Conservation (phyloP, 2,797 vertebrate genomes). For the Hafferia zeledoni region DNA sequence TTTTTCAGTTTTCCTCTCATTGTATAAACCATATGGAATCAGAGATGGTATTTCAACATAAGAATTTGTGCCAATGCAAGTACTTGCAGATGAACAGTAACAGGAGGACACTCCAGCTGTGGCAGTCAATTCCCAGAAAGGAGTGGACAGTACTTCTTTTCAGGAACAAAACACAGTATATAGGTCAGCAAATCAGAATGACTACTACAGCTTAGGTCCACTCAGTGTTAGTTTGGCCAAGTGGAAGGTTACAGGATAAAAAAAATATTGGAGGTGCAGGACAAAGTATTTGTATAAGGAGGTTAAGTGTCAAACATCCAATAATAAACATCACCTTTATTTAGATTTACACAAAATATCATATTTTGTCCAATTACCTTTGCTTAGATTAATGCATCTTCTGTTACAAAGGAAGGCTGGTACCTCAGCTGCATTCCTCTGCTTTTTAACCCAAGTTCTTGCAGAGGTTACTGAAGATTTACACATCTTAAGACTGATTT, state of each 20-base stretch:
- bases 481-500: background rate
- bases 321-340: background rate
- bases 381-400: background rate
- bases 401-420: background rate
- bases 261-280: background rate
- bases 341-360: background rate
- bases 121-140: background rate
- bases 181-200: background rate
- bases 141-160: background rate
- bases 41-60: background rate
- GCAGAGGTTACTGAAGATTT: background rate
- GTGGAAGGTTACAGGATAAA: background rate
- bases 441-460: background rate
- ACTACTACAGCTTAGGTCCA: background rate
- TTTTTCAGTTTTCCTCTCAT: background rate
- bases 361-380: background rate
- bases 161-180: background rate
- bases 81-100: background rate
- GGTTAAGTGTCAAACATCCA: background rate
- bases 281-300: background rate
- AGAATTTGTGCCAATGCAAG: background rate
- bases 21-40: background rate
- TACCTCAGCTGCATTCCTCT: background rate
- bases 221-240: background rate
- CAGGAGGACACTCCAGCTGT: background rate